phyloP scores from a whole-genome alignment of 2,888 invertebrate species.

The Cryptocephalus moraei region DNA sequence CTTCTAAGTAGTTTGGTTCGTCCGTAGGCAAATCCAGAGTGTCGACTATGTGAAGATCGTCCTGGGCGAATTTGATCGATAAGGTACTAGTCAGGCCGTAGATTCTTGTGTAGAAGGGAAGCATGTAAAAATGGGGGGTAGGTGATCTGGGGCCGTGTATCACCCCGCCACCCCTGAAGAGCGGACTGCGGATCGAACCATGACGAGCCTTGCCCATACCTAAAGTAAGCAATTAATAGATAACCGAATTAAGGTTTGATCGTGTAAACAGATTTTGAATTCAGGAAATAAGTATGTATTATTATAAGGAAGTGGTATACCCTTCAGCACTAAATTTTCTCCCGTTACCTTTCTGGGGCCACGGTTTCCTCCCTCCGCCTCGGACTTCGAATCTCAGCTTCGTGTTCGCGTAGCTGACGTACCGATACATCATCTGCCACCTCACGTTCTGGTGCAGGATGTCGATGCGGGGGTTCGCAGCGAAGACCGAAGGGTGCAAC shows the following conservation, averaged over 20 bases:
- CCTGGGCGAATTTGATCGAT: conserved; percentile 88
- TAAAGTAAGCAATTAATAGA: conserved; percentile 8
- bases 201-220: conserved; percentile 75
- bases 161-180: conserved; percentile 75
- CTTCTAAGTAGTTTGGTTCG: conserved; percentile 65
- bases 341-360: conserved; percentile 82
- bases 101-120: conserved; percentile 67
- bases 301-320: too few relatives aligned
- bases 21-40: conserved; percentile 76
- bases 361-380: conserved; percentile 89
- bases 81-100: conserved; percentile 73
- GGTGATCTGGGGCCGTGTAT: conserved; percentile 89
- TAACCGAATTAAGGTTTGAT: background rate
- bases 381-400: conserved; percentile 75
- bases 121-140: conserved; percentile 86
- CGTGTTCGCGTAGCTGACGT: conserved; percentile 69
- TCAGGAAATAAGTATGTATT: too few relatives aligned
- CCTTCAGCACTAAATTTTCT: background rate
- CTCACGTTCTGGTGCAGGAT: conserved; percentile 73
- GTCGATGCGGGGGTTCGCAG: conserved; percentile 73
- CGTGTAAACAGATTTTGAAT: background rate
- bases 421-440: conserved; percentile 78
- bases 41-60: conserved; percentile 87
- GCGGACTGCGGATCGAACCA: conserved; percentile 83
- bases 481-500: conserved; percentile 84